Evolutionary conservation across 2,797 vertebrate genomes (phyloP), one percentile per base, ranked within the genome.

Genomic region (Balearica regulorum): DNA sequence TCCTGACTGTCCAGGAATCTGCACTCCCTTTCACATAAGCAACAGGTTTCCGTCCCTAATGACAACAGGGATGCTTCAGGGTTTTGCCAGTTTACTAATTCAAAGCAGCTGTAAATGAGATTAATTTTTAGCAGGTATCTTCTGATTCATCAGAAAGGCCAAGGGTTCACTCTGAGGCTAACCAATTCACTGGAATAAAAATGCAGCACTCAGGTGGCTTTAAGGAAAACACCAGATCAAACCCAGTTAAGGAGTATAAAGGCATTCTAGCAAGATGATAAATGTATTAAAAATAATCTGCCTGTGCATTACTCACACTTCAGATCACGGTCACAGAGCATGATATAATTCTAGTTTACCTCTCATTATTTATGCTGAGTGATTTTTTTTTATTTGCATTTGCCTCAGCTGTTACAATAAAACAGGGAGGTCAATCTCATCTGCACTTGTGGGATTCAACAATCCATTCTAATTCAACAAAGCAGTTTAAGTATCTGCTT

Each of bases 291-390:
- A 96, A 95, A 92, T 96, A 81, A 95, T 93, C 93, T 95, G 95
- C 84, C 89, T 81, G 58, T n/a, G 69, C 79, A 94, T 96, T 97
- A 95, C 78, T 96, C 81, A 93, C 92, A 94, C 93, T 91, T 72
- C 94, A 92, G 79, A 87, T 95, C 90, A 65, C 0, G 65, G 93
- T 55, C 95, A 96, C 87, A 87, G 89, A 96, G 93, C 92, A 65
- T 72, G 82, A 86, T 86, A 57, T 75, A 95, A 95, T 92, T 95
- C 90, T 69, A 95, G 92, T 96, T 97, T 97, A 97, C 89, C 93
- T 96, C 94, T 96, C 89, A 95, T 95, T 97, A 97, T 92, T 97
- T 96, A 97, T 93, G 95, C 95, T 62, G 87, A 95, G 83, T 94
- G 96, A 91, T 90, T 95, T 92, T 85, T 85, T 87, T 93, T 93